Percentiles rank a stretch among this genome's conserved stretches.
Conservation (phyloP, 2,888 invertebrate species). For the Lasioglossum leucozonium region DNA sequence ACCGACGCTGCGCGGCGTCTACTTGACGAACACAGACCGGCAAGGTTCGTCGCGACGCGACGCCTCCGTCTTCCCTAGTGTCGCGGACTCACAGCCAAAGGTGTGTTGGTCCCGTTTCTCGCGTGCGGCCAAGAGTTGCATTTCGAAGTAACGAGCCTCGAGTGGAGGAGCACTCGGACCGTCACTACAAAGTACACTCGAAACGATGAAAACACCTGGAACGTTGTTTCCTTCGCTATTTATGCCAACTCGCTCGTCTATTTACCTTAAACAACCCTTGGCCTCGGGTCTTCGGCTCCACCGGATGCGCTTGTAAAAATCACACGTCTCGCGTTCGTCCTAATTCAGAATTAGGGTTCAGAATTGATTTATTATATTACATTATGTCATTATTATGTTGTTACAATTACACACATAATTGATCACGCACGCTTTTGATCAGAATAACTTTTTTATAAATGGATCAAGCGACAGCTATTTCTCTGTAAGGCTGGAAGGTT, state of each 20-base stretch:
- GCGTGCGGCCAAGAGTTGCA: slow-evolving; percentile 73
- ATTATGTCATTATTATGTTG: too few species aligned
- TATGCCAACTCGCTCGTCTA: slow-evolving; percentile 64
- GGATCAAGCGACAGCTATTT: too few species aligned
- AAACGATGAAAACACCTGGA: slow-evolving; percentile 76
- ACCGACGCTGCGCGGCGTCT: neutral
- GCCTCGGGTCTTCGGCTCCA: neutral
- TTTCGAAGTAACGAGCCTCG: slow-evolving; percentile 76
- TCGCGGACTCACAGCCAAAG: slow-evolving; percentile 7
- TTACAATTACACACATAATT: too few species aligned
- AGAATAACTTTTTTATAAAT: too few species aligned
- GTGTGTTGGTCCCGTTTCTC: slow-evolving; percentile 46
- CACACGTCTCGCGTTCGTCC: neutral
- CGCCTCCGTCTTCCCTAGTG: slow-evolving; percentile 22
- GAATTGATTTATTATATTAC: too few species aligned
- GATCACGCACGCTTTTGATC: too few species aligned
- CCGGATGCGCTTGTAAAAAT: neutral
- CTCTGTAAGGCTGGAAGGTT: too few species aligned
- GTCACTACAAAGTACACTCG: slow-evolving; percentile 72
- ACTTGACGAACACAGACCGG: neutral
- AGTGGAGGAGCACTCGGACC: slow-evolving; percentile 74
- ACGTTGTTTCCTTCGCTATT: slow-evolving; percentile 77
- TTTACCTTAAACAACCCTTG: slow-evolving; percentile 68
- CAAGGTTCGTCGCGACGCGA: slow-evolving; percentile 22
- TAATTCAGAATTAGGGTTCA: neutral